Evolutionary conservation across 2,113 vertebrate species (phyloP).

Genomic region (Cebidichthys violaceus): DNA sequence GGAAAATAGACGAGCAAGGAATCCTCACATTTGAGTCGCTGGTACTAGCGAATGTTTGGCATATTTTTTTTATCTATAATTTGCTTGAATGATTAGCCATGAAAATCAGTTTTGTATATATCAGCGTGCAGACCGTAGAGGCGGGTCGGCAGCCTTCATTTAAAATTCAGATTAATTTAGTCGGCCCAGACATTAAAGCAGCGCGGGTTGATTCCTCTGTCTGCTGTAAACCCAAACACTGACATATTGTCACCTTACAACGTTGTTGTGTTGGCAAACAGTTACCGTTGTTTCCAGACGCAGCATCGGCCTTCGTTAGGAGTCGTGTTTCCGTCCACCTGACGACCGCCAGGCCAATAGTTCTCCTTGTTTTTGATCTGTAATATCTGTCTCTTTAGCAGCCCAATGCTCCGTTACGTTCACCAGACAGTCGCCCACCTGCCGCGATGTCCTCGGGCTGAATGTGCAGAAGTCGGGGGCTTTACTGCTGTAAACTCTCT

Average conservation of each 20-base stretch:
- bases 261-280: background rate
- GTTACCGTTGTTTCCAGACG: background rate
- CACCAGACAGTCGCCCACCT: background rate
- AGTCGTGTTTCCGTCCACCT: background rate
- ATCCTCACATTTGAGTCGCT: background rate
- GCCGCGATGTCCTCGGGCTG: background rate
- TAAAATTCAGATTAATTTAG: background rate
- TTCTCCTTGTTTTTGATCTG: background rate
- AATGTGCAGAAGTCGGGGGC: background rate
- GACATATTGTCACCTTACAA: background rate
- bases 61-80: background rate
- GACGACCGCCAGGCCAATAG: background rate
- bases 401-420: background rate
- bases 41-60: background rate
- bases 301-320: background rate
- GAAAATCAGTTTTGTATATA: background rate
- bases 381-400: background rate
- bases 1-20: background rate
- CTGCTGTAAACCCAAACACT: background rate
- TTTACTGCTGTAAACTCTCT: conserved; percentile 10
- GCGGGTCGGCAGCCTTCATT: background rate
- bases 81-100: background rate
- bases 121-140: background rate
- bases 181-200: background rate
- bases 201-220: background rate